A percentile compares a stretch with the other conserved stretches of the same genome.
These are phyloP conservation scores for Drosophila biarmipes DNA, from an alignment of 1,140 invertebrate species.

Conservation along the genomic window DNA sequence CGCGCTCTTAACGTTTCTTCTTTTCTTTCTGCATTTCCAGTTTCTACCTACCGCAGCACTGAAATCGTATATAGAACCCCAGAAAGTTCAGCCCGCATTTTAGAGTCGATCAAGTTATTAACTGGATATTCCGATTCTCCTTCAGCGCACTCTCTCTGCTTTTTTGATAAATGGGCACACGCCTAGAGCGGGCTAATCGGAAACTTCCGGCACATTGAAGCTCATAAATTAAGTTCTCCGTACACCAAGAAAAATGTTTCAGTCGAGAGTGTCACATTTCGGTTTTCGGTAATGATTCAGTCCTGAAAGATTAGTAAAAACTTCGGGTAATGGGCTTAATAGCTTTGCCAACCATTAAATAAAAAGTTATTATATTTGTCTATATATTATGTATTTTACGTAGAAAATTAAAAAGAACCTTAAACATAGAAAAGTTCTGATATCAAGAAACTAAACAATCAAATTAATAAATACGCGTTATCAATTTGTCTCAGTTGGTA, in stretches of 20 bases:
- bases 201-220: constrained; percentile 62
- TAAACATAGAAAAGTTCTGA: no score
- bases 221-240: constrained; percentile 39
- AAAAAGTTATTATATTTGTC: no score
- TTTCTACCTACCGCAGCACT: constrained; percentile 68
- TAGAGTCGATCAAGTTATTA: constrained; percentile 66
- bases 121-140: constrained; percentile 38
- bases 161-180: constrained; percentile 50
- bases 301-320: no score
- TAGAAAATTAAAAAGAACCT: no score
- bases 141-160: not conserved
- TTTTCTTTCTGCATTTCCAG: constrained; percentile 35
- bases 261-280: not conserved
- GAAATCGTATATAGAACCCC: constrained; percentile 7
- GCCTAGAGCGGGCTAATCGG: constrained; percentile 20
- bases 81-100: constrained; percentile 46
- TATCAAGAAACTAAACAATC: no score
- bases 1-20: constrained; percentile 69
- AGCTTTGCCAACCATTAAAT: no score
- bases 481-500: no score
- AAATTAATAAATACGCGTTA: no score
- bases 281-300: no score
- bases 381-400: no score
- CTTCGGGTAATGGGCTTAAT: no score
- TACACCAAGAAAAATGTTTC: constrained; percentile 9